Conservation (phyloP, 2,113 vertebrate genomes). For the Tychaedon coryphoeus region DNA sequence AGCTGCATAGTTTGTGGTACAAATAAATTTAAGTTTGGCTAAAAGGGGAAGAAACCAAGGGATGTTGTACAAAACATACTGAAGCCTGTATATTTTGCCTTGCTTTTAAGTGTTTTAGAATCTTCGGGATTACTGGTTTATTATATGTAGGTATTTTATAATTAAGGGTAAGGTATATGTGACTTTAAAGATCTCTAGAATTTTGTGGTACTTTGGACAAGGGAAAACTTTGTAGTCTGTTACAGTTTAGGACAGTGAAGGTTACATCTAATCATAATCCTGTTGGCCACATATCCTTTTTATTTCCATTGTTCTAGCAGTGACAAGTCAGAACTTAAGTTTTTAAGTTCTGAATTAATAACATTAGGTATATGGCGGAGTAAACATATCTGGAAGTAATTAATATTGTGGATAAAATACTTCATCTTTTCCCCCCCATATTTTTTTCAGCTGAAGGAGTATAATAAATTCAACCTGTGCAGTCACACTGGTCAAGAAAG, state of each 20-base stretch:
- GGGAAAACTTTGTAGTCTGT: neutral
- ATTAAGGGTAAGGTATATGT: neutral
- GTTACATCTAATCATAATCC: neutral
- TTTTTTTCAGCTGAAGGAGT: conserved; percentile 4
- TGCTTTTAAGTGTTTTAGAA: neutral
- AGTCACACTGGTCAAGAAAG: accelerated
- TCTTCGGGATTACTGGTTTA: neutral
- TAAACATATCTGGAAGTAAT: neutral
- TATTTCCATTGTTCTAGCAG: neutral
- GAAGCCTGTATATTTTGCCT: neutral
- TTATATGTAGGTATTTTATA: neutral
- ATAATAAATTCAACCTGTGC: neutral
- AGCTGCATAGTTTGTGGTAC: neutral
- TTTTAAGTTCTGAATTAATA: neutral
- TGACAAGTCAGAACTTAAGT: neutral
- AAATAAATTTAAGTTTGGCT: neutral
- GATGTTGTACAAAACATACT: neutral
- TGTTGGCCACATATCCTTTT: neutral
- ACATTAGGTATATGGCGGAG: accelerated
- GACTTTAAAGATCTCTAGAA: neutral
- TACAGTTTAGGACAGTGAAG: neutral
- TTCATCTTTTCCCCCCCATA: neutral
- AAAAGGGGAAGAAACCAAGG: neutral
- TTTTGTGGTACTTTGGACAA: neutral
- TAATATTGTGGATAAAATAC: neutral